Percentiles rank a stretch among this genome's conserved stretches.
phyloP scores from a whole-genome alignment of 2,113 vertebrate species.

The Gallinago jamesoni region DNA sequence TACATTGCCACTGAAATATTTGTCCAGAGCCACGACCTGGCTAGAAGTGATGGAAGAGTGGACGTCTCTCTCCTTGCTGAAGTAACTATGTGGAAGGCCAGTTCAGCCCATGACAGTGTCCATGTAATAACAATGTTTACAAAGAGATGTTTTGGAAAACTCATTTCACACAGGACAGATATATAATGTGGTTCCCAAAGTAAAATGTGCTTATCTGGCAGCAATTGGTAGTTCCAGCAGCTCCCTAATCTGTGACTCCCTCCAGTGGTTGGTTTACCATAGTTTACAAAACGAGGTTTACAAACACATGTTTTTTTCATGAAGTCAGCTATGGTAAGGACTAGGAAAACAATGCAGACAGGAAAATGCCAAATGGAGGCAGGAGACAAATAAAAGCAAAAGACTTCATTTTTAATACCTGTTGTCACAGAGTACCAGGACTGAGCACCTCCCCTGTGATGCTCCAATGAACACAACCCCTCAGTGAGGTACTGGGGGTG shows the following conservation, averaged over 20 bases:
- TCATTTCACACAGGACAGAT: background rate
- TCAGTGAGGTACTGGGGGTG: background rate
- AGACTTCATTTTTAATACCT: background rate
- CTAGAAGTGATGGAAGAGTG: background rate
- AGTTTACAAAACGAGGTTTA: background rate
- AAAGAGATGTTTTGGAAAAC: background rate
- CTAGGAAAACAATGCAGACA: background rate
- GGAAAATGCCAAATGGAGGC: background rate
- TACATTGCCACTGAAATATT: background rate
- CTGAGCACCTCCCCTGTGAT: fast-evolving
- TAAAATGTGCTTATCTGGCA: background rate
- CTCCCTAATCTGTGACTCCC: conserved; percentile 58
- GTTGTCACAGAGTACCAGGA: background rate
- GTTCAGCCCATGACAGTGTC: background rate
- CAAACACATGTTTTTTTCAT: background rate
- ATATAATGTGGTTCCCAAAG: background rate
- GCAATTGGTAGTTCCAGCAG: background rate
- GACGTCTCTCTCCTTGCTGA: background rate
- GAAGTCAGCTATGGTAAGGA: background rate
- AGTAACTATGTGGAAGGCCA: background rate
- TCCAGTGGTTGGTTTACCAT: conserved; percentile 28
- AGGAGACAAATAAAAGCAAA: background rate
- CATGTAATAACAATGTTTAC: background rate
- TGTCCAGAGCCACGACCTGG: background rate
- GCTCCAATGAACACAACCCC: background rate